Evolutionary conservation across 1,140 invertebrate genomes (phyloP).

Genomic region (Drosophila kurseongensis): DNA sequence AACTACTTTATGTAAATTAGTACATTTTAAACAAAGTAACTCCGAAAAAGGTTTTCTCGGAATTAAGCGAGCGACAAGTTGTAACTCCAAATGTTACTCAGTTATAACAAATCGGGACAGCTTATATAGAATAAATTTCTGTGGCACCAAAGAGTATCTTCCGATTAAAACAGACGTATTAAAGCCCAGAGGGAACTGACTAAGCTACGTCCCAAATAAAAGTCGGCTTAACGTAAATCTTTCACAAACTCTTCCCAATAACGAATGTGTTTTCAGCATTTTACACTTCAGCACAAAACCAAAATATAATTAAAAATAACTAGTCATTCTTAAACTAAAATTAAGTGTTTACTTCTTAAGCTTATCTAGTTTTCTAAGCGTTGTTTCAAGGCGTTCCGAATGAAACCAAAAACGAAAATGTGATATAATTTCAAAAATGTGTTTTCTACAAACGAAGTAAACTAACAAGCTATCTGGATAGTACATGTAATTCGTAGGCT

Average conservation of each 20-base stretch:
- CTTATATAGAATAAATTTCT: neutral
- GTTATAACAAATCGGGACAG: too few species aligned
- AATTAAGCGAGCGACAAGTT: too few species aligned
- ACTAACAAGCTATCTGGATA: conserved; percentile 37
- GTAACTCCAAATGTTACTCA: too few species aligned
- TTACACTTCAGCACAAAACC: conserved; percentile 9
- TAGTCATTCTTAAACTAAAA: conserved; percentile 34
- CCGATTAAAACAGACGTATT: conserved; percentile 4
- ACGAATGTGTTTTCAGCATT: conserved; percentile 7
- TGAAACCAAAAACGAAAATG: conserved; percentile 57
- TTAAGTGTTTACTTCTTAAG: conserved; percentile 55
- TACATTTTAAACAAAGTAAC: too few species aligned
- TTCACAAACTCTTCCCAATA: conserved; percentile 8
- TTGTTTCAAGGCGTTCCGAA: conserved; percentile 50
- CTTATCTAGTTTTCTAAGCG: conserved; percentile 56
- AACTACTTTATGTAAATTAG: too few species aligned
- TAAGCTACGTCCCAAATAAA: conserved; percentile 1
- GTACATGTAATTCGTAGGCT: conserved; percentile 7
- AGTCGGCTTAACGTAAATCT: conserved; percentile 4
- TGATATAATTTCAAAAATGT: conserved; percentile 82
- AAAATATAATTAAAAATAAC: conserved; percentile 15
- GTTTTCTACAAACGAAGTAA: conserved; percentile 55
- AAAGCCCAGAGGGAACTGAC: conserved; percentile 6
- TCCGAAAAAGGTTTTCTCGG: too few species aligned
- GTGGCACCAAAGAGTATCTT: neutral